Conservation (phyloP, 92 coral and sea anemone genomes). For the Muricea muricata region DNA sequence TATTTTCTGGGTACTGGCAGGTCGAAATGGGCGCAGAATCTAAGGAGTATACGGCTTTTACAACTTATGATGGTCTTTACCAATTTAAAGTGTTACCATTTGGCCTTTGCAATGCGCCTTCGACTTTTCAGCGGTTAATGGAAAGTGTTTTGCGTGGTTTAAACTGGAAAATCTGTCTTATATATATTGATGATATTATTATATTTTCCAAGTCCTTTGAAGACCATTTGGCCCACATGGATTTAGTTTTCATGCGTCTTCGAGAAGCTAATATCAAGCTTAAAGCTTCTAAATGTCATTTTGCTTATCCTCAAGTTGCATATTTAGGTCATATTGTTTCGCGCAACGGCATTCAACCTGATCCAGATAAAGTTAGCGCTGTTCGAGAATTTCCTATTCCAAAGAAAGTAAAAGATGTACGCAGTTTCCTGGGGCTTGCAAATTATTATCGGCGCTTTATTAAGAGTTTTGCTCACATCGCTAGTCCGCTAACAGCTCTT, state of each 20-base stretch:
- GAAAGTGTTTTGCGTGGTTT: constrained; percentile 25
- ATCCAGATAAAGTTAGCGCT: constrained; percentile 62
- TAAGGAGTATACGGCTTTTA: constrained; percentile 23
- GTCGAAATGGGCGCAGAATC: constrained; percentile 14
- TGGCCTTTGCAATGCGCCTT: constrained; percentile 27
- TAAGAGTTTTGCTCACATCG: constrained; percentile 10
- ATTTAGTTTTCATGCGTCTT: constrained; percentile 48
- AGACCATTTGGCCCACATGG: constrained; percentile 46
- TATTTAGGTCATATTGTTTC: constrained; percentile 54
- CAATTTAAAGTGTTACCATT: constrained; percentile 16
- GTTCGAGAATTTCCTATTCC: constrained; percentile 59
- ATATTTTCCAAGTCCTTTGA: constrained; percentile 47
- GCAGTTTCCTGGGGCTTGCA: constrained; percentile 19
- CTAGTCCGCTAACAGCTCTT: constrained; percentile 3
- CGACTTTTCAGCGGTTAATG: constrained; percentile 24
- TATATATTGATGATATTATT: constrained; percentile 30
- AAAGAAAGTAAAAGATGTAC: constrained; percentile 3
- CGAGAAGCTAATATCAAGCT: constrained; percentile 63
- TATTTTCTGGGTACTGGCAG: constrained; percentile 56
- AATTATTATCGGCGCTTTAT: constrained; percentile 20
- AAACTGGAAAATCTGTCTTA: constrained; percentile 27
- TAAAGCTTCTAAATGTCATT: constrained; percentile 67
- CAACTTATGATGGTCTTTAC: constrained; percentile 17
- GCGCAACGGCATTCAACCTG: constrained; percentile 48
- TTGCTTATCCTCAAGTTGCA: constrained; percentile 29